Evolutionary conservation across 1,140 invertebrate genomes (phyloP).

Genomic region (Coptotermes formosanus): DNA sequence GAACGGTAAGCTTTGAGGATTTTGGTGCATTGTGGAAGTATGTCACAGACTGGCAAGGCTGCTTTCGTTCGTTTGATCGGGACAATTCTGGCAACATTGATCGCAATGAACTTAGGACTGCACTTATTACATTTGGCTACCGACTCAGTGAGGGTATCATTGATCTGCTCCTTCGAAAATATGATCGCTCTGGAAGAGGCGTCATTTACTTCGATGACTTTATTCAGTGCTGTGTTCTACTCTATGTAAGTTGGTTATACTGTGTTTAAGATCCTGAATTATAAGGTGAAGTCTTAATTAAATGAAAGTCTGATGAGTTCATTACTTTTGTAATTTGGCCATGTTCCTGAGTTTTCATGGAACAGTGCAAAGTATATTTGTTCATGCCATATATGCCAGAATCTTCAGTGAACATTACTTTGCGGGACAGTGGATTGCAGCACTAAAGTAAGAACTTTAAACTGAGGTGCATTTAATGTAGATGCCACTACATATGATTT

Average conservation of each 20-base stretch:
- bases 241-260: slow-evolving; percentile 76
- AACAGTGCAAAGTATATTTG: neutral
- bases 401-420: neutral
- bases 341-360: neutral
- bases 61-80: slow-evolving; percentile 90
- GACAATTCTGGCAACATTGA: slow-evolving; percentile 96
- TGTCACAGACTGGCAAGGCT: slow-evolving; percentile 96
- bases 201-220: slow-evolving; percentile 98
- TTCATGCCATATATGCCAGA: neutral
- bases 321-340: neutral
- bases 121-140: slow-evolving; percentile 91
- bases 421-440: neutral
- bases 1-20: slow-evolving; percentile 92
- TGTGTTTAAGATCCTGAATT: neutral
- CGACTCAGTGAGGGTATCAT: slow-evolving; percentile 83
- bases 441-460: neutral
- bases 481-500: too few species aligned
- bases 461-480: too few species aligned
- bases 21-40: slow-evolving; percentile 97
- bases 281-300: neutral
- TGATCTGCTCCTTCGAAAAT: slow-evolving; percentile 83
- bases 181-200: slow-evolving; percentile 87
- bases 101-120: slow-evolving; percentile 82
- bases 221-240: slow-evolving; percentile 91
- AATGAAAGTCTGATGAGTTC: neutral